These are phyloP conservation scores for Hippocampus zosterae DNA, from an alignment of 2,113 vertebrate species.

Conservation along the genomic window DNA sequence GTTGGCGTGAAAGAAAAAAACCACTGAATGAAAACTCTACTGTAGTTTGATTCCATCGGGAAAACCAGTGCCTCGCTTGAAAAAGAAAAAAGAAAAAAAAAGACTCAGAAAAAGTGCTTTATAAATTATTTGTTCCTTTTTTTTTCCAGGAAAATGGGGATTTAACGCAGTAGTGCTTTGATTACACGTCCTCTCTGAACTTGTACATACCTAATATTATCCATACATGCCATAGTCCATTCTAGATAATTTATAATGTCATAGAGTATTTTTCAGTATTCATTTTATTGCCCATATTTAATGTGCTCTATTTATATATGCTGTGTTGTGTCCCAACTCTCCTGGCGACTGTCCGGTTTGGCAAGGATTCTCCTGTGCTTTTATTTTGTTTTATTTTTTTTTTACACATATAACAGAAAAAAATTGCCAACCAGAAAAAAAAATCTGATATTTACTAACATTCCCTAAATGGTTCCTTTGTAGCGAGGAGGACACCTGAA, in stretches of 20 bases:
- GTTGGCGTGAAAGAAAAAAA: conserved; percentile 45
- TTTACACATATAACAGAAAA: conserved; percentile 22
- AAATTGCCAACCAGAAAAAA: conserved; percentile 23
- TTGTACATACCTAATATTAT: conserved; percentile 65
- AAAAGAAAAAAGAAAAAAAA: conserved; percentile 23
- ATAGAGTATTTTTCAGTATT: conserved; percentile 77
- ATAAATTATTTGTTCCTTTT: conserved; percentile 65
- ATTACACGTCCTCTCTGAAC: conserved; percentile 38
- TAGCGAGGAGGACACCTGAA: conserved; percentile 43
- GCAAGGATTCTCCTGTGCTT: conserved; percentile 41
- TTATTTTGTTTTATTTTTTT: conserved; percentile 10
- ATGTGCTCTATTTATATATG: conserved; percentile 79
- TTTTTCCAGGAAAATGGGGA: conserved; percentile 44
- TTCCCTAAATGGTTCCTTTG: conserved; percentile 64
- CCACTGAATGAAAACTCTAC: conserved; percentile 67
- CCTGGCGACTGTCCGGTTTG: conserved; percentile 28
- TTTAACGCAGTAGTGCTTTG: conserved; percentile 34
- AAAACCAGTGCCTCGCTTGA: conserved; percentile 61
- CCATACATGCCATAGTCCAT: conserved; percentile 57
- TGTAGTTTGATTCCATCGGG: conserved; percentile 70
- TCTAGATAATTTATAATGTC: conserved; percentile 74
- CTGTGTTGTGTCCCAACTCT: conserved; percentile 70
- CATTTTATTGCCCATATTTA: conserved; percentile 72
- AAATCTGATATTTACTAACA: conserved; percentile 62
- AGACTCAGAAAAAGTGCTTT: conserved; percentile 50